Evolutionary conservation across 2,888 invertebrate species (phyloP).

Genomic region (Frankliniella fusca): DNA sequence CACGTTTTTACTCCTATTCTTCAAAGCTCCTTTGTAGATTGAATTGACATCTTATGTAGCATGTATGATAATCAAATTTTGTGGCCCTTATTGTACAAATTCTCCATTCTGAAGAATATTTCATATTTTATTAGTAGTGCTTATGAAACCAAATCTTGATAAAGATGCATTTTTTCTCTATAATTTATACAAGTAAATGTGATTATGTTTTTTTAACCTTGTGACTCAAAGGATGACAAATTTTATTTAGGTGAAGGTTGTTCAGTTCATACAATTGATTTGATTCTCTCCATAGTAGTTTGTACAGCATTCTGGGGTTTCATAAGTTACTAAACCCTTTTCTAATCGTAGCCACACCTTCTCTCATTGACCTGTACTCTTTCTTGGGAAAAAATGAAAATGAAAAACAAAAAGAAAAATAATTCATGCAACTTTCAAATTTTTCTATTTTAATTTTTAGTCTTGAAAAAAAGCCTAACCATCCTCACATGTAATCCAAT

Average conservation of each 20-base stretch:
- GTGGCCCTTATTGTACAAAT: slow-evolving; percentile 10
- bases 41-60: not conserved
- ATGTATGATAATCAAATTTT: not conserved
- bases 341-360: not conserved
- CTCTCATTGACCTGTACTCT: not conserved
- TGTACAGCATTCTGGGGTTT: not conserved
- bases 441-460: not conserved
- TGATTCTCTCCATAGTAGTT: not conserved
- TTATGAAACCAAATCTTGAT: slow-evolving; percentile 1
- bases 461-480: not conserved
- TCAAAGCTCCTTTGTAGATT: not conserved
- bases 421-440: not conserved
- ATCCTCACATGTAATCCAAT: not conserved
- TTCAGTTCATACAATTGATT: not conserved
- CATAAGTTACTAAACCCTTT: not conserved
- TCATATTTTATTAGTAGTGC: slow-evolving; percentile 1
- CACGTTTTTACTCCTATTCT: not conserved
- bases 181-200: not conserved
- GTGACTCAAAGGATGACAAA: not conserved
- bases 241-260: slow-evolving; percentile 2
- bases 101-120: not conserved
- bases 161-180: not conserved
- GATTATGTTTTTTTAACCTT: slow-evolving; percentile 7
- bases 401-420: too few relatives aligned
- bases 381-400: not conserved